Evolutionary conservation across 2,113 vertebrate species (phyloP).

Genomic region (Pomatostomus ruficeps): DNA sequence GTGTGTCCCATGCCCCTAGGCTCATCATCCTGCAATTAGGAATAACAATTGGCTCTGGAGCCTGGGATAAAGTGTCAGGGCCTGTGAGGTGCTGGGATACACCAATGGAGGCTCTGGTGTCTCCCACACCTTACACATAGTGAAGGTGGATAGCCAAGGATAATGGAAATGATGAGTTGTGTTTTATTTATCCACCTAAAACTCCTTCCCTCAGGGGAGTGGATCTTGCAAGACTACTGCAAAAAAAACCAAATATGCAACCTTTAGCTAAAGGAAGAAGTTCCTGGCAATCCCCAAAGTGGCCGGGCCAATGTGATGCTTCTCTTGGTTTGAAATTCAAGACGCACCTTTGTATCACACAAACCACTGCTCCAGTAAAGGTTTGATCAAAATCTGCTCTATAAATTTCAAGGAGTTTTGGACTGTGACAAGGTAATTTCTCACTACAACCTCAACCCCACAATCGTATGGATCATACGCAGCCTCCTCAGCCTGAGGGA

Average conservation of each 20-base stretch:
- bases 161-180: background rate
- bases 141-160: background rate
- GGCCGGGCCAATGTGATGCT: background rate
- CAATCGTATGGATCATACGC: background rate
- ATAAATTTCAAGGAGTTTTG: background rate
- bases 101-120: background rate
- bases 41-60: background rate
- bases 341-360: background rate
- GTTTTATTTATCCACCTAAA: conserved; percentile 20
- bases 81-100: background rate
- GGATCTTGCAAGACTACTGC: conserved; percentile 12
- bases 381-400: background rate
- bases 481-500: background rate
- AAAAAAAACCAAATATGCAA: conserved; percentile 17
- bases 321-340: background rate
- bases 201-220: background rate
- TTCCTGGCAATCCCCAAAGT: background rate
- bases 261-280: conserved; percentile 6
- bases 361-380: background rate
- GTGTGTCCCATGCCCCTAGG: background rate
- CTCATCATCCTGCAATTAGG: background rate
- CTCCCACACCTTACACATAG: background rate
- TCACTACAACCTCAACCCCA: background rate
- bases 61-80: background rate
- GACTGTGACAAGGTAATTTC: background rate